Evolutionary conservation across 2,797 vertebrate genomes (phyloP).

Genomic region (Spinibarbus caldwelli): DNA sequence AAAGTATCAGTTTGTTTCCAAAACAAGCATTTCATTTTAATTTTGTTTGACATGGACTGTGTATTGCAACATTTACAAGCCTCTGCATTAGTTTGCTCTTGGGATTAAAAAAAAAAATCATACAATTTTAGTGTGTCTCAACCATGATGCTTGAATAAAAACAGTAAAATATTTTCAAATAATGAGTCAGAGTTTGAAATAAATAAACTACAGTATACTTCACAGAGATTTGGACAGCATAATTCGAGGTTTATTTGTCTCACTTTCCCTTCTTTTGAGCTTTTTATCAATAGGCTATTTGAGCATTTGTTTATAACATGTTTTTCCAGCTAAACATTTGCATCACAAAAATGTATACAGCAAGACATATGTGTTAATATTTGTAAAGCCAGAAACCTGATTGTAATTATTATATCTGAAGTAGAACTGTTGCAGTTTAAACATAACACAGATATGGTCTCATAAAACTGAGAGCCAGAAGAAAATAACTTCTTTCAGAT

Average conservation of each 20-base stretch:
- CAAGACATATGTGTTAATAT: not conserved
- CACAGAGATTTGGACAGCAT: not conserved
- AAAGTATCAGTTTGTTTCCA: not conserved
- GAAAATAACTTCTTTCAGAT: not conserved
- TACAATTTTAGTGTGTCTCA: not conserved
- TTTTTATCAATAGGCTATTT: not conserved
- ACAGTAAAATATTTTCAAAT: not conserved
- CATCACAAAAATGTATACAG: not conserved
- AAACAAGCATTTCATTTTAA: not conserved
- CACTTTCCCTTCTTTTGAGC: too few species aligned
- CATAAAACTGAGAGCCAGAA: not conserved
- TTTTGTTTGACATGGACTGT: not conserved
- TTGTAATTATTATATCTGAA: not conserved
- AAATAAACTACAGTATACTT: not conserved
- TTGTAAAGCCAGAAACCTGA: not conserved
- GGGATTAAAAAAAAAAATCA: not conserved
- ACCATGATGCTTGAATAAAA: not conserved
- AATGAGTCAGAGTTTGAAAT: not conserved
- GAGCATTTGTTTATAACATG: not conserved
- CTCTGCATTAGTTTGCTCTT: not conserved
- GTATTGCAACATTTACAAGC: not conserved
- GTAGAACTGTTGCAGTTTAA: not conserved
- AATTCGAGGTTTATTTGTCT: not conserved
- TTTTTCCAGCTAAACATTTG: not conserved
- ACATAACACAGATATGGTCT: not conserved